A percentile compares a stretch with the other conserved stretches of the same genome.
Evolutionary conservation across 2,888 invertebrate species (phyloP).

Genomic region (Pseudococcus longispinus): DNA sequence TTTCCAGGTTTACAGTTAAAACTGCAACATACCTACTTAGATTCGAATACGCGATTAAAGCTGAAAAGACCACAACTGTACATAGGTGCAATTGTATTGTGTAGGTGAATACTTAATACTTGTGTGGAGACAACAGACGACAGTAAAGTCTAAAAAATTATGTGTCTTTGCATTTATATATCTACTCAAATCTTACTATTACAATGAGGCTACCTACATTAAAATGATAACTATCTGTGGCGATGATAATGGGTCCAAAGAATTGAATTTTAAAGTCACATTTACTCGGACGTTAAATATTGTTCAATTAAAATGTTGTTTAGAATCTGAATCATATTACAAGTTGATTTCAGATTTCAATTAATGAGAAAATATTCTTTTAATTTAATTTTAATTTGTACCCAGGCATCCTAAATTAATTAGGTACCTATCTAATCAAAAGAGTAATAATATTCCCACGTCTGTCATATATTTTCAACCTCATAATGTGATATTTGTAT

Average conservation of each 20-base stretch:
- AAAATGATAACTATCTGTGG: background rate
- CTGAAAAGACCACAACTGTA: background rate
- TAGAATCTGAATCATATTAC: no score
- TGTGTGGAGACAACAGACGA: background rate
- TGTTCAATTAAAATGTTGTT: no score
- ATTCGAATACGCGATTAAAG: background rate
- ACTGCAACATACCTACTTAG: background rate
- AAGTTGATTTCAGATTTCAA: no score
- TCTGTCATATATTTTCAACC: background rate
- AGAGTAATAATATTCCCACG: no score
- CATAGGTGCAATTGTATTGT: background rate
- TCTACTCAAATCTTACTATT: no score
- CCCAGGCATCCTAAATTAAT: no score
- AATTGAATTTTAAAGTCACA: no score
- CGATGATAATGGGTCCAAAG: background rate
- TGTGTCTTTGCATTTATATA: background rate
- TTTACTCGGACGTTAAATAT: no score
- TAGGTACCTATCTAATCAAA: no score
- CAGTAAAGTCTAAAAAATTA: background rate
- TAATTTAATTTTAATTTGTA: no score
- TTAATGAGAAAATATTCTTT: no score
- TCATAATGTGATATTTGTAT: background rate
- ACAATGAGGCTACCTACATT: background rate
- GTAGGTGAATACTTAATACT: background rate
- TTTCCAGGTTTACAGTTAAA: conserved; percentile 38